Evolutionary conservation across 2,797 vertebrate species (phyloP).

Genomic region (Rachycentron canadum): DNA sequence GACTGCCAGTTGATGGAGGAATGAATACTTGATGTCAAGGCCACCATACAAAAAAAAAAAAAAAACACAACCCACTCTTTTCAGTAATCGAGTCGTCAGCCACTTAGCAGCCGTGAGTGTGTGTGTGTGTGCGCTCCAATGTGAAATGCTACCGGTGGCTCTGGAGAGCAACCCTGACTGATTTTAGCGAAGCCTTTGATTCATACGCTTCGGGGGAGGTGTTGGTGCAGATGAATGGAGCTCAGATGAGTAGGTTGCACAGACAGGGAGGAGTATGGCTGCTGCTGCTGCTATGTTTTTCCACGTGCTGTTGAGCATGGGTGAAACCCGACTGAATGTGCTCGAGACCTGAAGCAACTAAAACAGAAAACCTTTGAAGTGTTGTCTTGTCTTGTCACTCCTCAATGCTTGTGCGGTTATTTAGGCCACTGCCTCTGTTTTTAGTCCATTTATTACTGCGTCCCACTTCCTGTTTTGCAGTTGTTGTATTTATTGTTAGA

Average conservation of each 20-base stretch:
- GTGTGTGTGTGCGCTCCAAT: too few relatives aligned
- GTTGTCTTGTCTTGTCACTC: constrained; percentile 5
- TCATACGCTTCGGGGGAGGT: constrained; percentile 54
- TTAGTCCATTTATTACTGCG: constrained; percentile 35
- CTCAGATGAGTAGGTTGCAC: constrained; percentile 43
- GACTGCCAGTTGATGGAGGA: constrained; percentile 32
- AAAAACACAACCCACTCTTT: constrained; percentile 12
- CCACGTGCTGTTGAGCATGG: background rate
- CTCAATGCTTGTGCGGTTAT: background rate
- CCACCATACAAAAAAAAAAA: background rate
- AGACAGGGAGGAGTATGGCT: constrained; percentile 45
- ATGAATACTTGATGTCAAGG: constrained; percentile 35
- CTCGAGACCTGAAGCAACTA: background rate
- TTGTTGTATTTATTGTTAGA: constrained; percentile 6
- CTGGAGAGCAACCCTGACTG: constrained; percentile 36
- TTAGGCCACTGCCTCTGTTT: constrained; percentile 11
- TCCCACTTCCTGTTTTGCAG: constrained; percentile 56
- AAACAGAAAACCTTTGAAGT: constrained; percentile 4
- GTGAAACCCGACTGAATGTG: constrained; percentile 11
- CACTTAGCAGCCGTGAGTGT: constrained; percentile 37
- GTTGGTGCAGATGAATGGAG: constrained; percentile 51
- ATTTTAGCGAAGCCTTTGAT: constrained; percentile 39
- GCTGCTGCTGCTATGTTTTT: constrained; percentile 45
- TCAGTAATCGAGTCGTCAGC: constrained; percentile 41
- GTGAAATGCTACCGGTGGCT: constrained; percentile 41